Evolutionary conservation across 2,888 invertebrate genomes (phyloP).

Genomic region (Papilio protenor): DNA sequence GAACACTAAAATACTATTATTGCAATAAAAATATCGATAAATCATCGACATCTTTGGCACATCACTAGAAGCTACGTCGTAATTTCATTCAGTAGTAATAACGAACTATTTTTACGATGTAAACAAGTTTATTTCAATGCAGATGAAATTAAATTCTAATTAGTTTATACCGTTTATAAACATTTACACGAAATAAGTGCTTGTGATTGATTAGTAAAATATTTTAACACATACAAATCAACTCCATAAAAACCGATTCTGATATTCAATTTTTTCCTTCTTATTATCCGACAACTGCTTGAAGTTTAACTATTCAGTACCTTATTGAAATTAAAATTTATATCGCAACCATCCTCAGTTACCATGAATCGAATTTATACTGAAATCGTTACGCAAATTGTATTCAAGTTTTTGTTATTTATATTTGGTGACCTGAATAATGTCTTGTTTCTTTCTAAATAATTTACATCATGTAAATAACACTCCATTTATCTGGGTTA

Average conservation of each 20-base stretch:
- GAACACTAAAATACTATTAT: neutral
- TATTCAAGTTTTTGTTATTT: neutral
- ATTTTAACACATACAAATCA: neutral
- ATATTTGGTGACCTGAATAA: neutral
- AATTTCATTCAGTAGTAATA: constrained; percentile 22
- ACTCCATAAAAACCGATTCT: no score
- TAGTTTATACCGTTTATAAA: neutral
- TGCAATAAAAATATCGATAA: constrained; percentile 6
- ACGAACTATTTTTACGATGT: constrained; percentile 17
- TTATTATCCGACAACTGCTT: no score
- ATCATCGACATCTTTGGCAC: neutral
- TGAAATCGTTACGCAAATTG: neutral
- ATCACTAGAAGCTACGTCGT: constrained; percentile 8
- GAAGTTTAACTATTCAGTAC: no score
- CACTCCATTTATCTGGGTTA: neutral
- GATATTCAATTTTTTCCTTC: no score
- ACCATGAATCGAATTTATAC: neutral
- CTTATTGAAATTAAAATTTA: no score
- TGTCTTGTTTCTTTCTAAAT: neutral
- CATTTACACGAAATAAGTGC: neutral
- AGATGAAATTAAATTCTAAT: constrained; percentile 15
- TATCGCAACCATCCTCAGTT: neutral
- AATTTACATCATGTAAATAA: neutral
- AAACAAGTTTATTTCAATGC: constrained; percentile 26
- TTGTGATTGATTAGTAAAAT: neutral